Evolutionary conservation across 2,113 vertebrate genomes (phyloP), one percentile per base, ranked within the genome.

Genomic region (Entelurus aequoreus): DNA sequence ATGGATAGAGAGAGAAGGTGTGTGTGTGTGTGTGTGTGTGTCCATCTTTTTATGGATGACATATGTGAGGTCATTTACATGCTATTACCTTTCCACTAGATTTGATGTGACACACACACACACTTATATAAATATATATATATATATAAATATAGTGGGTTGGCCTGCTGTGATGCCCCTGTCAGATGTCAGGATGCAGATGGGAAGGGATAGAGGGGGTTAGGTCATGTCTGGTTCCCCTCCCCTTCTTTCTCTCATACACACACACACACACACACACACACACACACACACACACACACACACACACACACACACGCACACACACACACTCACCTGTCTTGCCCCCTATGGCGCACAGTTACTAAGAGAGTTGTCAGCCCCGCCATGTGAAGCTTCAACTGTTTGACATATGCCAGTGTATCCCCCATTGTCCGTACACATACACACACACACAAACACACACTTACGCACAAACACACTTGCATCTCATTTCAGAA

Each of bases 401-500:
- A 90, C 91, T 94, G 91, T 94, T 95, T 94, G 93, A 94, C 94
- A 94, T 94, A 92, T 93, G 94, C 93, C 90, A 91, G 90, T 91
- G 85, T 90, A 89, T 50, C 72, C 53, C 70, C 47, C 58, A 75
- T 69, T 63, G 65, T 65, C 66, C 50, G 40, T 48, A 74, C 54
- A 64, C 57, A 51, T 40, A 59, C 57, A 49, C 49, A 65, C 28
- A 56, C 49, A 56, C 59, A 65, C 15, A 28, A 3, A 28, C 28
- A 28, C 28, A 28, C 28, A 28, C 28, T 28, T 28, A 69, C 42
- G 48, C 48, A 66, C n/a, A 66, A 56, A 62, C 77, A 65, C 77
- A 68, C 62, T 59, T 66, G 63, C 75, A 71, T 72, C 89, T 91
- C 88, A 88, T 86, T 93, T 91, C 91, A 89, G 87, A 91, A 89